Evolutionary conservation across 2,797 vertebrate genomes (phyloP).

Genomic region (Loriculus beryllinus): DNA sequence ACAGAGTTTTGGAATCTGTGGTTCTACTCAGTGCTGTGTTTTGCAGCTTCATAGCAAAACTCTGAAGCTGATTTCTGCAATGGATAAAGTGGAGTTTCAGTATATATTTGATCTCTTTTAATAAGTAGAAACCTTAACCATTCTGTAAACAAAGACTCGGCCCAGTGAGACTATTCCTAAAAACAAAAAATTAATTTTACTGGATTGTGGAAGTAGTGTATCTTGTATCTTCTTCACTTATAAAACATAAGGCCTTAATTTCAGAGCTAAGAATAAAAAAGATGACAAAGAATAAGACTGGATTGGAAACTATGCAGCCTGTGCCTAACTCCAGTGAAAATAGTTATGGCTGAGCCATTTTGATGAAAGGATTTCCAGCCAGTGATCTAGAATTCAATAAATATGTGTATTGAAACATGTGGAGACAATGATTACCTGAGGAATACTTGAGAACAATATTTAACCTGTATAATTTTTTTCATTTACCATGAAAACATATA

Average conservation of each 20-base stretch:
- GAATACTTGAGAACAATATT: not conserved
- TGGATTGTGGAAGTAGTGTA: constrained; percentile 24
- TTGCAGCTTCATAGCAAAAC: constrained; percentile 57
- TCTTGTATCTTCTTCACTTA: constrained; percentile 59
- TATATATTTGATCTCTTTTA: constrained; percentile 42
- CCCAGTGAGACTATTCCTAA: not conserved
- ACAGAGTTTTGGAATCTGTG: constrained; percentile 56
- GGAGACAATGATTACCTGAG: not conserved
- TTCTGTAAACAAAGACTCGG: constrained; percentile 40
- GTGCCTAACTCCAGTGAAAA: constrained; percentile 19
- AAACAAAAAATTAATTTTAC: constrained; percentile 5
- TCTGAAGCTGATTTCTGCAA: constrained; percentile 19
- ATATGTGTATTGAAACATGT: not conserved
- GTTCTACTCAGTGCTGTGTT: constrained; percentile 38
- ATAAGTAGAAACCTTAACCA: constrained; percentile 45
- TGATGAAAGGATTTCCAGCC: not conserved
- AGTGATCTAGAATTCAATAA: not conserved
- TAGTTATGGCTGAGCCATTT: constrained; percentile 4
- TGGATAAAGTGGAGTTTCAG: constrained; percentile 20
- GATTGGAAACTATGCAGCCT: constrained; percentile 6
- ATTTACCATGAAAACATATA: not conserved
- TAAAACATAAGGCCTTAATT: constrained; percentile 52
- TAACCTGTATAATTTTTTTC: not conserved
- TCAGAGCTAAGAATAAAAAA: constrained; percentile 27
- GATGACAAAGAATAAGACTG: constrained; percentile 23